Base-by-base conservation (phyloP, 1,140 invertebrate genomes). In the Scaptomyza montana region DNA sequence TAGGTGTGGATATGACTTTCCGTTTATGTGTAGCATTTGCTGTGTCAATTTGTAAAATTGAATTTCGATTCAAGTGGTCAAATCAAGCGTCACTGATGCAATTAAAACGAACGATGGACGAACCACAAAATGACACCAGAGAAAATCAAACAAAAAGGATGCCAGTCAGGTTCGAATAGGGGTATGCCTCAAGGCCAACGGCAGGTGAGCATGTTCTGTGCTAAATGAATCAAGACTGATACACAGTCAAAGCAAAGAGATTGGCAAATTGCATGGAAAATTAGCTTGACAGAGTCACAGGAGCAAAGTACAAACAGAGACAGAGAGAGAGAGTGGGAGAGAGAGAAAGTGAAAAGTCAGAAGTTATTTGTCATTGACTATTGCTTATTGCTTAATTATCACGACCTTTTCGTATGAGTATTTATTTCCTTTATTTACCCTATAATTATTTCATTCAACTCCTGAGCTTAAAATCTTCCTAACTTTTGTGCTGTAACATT, bases 61-160 rank as follows among this genome's bases (percentile, higher is more conserved):
- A 64, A 25, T 74, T 16, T 16, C 78, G 69, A 49, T 74, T 67
- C 70, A 72, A 82, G 67, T 74, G 57, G 68, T 89, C 84, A 85
- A 87, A 89, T 87, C 84, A 89, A 87, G 65, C 85, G 77, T 66
- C 62, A 77, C 66, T 89, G 74, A 87, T 89, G 80, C 85, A 89
- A 87, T 87, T 87, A 87, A 87, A 84, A 84, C 72, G 55, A 50
- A 19, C 57, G 50, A 8, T 30, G 70, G 43, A 50, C 65, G 64
- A 21, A 50, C 65, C 50, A 19, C 61, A 36, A 43, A 43, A 43
- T 12, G 39, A 43, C 39, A 9, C 39, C 39, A 43, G 5, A 43
- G 39, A n/a, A n/a, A 2, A 43, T 43, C 39, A 5, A 3, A 56
- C 51, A 64, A 57, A 70, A 56, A 56, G 36, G 45, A 50, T 49